Conservation (phyloP, 1,140 invertebrate species). For the Galendromus occidentalis region DNA sequence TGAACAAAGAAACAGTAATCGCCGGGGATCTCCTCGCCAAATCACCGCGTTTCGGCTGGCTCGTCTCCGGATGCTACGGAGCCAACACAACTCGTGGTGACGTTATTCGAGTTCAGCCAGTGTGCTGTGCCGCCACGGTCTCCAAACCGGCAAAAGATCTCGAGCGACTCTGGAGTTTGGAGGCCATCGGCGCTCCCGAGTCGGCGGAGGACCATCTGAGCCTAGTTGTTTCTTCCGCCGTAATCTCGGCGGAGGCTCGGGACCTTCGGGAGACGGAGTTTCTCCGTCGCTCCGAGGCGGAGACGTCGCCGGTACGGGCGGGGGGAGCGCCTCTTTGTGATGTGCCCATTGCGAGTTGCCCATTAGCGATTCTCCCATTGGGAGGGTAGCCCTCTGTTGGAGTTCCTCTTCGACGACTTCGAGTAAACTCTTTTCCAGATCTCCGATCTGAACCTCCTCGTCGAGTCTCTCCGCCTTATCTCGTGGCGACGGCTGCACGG, state of each 20-base stretch:
- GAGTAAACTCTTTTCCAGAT: slow-evolving; percentile 26
- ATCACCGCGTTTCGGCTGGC: too few relatives aligned
- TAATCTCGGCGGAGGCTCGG: slow-evolving; percentile 47
- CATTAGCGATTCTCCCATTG: neutral
- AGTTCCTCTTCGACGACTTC: slow-evolving; percentile 30
- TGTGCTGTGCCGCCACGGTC: neutral
- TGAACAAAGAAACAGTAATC: neutral
- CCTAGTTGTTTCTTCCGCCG: slow-evolving; percentile 39
- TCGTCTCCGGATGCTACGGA: too few relatives aligned
- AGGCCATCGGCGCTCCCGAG: neutral
- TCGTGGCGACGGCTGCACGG: neutral
- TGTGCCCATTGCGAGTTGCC: slow-evolving; percentile 2
- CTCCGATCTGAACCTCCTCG: neutral
- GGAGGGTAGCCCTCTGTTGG: slow-evolving; percentile 23
- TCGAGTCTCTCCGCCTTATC: neutral
- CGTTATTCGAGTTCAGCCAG: neutral
- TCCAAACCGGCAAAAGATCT: too few relatives aligned
- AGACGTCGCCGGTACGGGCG: slow-evolving; percentile 10
- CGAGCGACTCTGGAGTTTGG: neutral
- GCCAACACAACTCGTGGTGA: too few relatives aligned
- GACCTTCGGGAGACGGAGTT: slow-evolving; percentile 21
- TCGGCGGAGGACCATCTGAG: neutral
- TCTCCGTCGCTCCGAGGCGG: slow-evolving; percentile 1
- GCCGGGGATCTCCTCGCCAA: too few relatives aligned
- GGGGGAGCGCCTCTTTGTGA: slow-evolving; percentile 12